These are phyloP conservation scores for Spea multiplicata DNA, from an alignment of 2,113 vertebrate species.

Conservation along the genomic window DNA sequence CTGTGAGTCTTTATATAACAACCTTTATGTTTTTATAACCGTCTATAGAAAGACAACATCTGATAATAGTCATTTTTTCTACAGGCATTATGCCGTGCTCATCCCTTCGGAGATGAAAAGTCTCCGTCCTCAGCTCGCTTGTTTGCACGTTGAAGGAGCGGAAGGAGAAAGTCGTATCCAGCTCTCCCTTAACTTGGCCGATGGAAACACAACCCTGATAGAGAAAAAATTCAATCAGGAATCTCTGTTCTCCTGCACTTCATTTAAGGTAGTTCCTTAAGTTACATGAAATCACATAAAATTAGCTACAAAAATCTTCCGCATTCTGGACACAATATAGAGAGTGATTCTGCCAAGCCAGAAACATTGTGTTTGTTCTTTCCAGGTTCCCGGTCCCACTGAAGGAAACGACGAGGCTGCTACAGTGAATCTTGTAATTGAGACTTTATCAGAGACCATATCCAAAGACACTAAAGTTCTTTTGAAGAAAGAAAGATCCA, in stretches of 20 bases:
- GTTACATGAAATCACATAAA: too few relatives aligned
- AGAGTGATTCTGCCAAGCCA: neutral
- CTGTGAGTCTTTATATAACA: too few relatives aligned
- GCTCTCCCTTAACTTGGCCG: slow-evolving; percentile 51
- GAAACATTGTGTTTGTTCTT: neutral
- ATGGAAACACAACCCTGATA: slow-evolving; percentile 50
- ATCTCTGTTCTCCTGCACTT: neutral
- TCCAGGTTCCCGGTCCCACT: slow-evolving; percentile 52
- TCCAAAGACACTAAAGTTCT: slow-evolving; percentile 55
- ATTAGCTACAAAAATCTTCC: too few relatives aligned
- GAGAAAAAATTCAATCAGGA: slow-evolving; percentile 1
- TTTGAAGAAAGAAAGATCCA: slow-evolving; percentile 49
- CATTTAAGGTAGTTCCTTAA: neutral
- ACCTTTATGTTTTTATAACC: too few relatives aligned
- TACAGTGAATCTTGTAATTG: slow-evolving; percentile 22
- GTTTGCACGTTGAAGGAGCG: slow-evolving; percentile 53
- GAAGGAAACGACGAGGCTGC: slow-evolving; percentile 48
- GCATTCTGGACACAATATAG: neutral
- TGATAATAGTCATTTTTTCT: neutral
- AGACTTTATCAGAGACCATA: slow-evolving; percentile 5
- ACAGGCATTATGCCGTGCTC: slow-evolving; percentile 54
- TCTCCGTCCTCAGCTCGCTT: slow-evolving; percentile 53
- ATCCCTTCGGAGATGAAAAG: slow-evolving; percentile 55
- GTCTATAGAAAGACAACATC: too few relatives aligned
- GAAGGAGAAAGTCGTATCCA: slow-evolving; percentile 4